These are phyloP conservation scores for Phoebastria nigripes DNA, from an alignment of 2,797 vertebrate genomes.

Conservation along the genomic window DNA sequence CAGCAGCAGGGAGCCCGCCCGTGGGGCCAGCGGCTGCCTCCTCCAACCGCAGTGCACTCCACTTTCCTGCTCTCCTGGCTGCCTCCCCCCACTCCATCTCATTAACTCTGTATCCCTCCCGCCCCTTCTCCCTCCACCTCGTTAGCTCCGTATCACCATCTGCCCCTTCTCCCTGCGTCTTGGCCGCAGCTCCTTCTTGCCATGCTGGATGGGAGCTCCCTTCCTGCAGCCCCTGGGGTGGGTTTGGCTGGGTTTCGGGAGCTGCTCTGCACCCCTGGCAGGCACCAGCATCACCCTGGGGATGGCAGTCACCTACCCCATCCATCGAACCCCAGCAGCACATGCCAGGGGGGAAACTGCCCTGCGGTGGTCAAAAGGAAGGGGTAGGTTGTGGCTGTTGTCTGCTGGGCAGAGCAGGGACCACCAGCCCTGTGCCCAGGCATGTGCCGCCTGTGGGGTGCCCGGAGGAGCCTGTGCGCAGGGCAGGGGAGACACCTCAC, in stretches of 20 bases:
- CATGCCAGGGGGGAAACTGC: accelerated
- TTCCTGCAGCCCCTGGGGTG: background rate
- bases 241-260: background rate
- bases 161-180: background rate
- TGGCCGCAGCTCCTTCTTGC: background rate
- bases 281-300: background rate
- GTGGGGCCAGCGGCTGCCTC: accelerated
- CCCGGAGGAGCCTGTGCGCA: background rate
- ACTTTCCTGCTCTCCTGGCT: background rate
- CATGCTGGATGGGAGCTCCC: background rate
- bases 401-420: background rate
- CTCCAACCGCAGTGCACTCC: background rate
- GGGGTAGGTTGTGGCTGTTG: background rate
- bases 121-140: background rate
- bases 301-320: background rate
- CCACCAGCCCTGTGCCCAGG: background rate
- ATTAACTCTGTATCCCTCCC: background rate
- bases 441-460: background rate
- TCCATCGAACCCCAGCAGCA: background rate
- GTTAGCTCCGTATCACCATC: background rate
- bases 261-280: background rate
- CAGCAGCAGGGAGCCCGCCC: background rate
- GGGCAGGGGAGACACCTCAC: background rate
- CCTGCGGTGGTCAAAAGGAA: background rate
- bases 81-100: background rate